Evolutionary conservation across 2,797 vertebrate genomes (phyloP), one percentile per base, ranked within the genome.

Genomic region (Chelidonichthys spinosus): DNA sequence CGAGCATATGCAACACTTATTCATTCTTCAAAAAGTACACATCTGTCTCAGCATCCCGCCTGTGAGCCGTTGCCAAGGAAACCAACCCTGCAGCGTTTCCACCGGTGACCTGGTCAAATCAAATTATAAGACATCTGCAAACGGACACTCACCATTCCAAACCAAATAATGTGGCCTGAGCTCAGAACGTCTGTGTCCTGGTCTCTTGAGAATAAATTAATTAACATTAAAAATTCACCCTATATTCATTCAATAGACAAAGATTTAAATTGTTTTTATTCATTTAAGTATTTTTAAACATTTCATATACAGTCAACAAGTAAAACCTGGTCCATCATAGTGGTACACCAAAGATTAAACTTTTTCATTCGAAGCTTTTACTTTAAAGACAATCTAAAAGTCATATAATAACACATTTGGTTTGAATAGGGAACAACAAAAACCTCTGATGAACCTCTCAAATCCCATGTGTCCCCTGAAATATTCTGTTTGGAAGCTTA

Each of bases 121-220:
- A 47, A 67, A 78, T 81, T 53, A 69, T 32, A 7, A 64, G 55
- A 66, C 37, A 68, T 72, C 53, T 78, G 72, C 65, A 71, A 37
- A 79, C 10, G 53, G 35, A 43, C 54, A 59, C 37, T 36, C 39
- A 11, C 25, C 39, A 25, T 15, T 10, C 25, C 39, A 63, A 66
- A 74, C 61, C 52, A 72, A 60, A 62, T 65, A 60, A 69, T 62
- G 55, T 2, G n/a, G 69, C 13, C 8, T 8, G 9, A 11, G 13
- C 2, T 10, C 8, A 52, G 42, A 25, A 11, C 0, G 0, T 39
- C 25, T 13, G 5, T 50, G 6, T 17, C 1, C 0, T 18, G 15
- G 11, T 13, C 2, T 33, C 2, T 7, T 53, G 14, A 13, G 1
- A 11, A 10, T 13, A 2, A 15, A 46, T 54, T 8, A 1, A 42